phyloP scores from a whole-genome alignment of 2,888 invertebrate genomes.

The Synergus japonicus region DNA sequence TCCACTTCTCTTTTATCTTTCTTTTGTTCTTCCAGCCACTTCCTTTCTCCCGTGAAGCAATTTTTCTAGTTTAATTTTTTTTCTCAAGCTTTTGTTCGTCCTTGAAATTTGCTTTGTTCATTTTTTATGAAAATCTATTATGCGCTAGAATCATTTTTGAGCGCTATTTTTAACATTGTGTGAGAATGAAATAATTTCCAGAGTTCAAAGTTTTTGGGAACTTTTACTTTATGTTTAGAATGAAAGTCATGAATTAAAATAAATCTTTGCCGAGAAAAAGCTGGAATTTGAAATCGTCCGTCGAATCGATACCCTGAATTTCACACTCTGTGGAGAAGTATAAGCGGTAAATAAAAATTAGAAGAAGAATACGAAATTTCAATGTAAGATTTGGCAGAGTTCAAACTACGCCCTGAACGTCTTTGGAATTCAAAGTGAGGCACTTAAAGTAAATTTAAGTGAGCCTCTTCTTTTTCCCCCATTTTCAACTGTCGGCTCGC shows the following conservation, averaged over 20 bases:
- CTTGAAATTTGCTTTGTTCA: not conserved
- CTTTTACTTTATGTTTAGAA: no score
- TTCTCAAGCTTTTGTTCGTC: not conserved
- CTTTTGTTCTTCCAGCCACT: not conserved
- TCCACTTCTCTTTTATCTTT: slow-evolving; percentile 26
- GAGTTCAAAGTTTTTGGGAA: no score
- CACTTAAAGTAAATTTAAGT: slow-evolving; percentile 52
- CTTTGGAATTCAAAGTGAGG: slow-evolving; percentile 25
- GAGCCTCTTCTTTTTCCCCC: slow-evolving; percentile 37
- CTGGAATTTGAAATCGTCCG: no score
- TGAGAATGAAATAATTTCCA: no score
- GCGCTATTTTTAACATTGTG: no score
- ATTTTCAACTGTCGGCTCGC: slow-evolving; percentile 39
- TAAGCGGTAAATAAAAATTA: slow-evolving; percentile 15
- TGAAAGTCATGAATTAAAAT: no score
- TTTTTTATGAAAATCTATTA: not conserved
- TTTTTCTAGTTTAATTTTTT: not conserved
- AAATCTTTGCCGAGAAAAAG: no score
- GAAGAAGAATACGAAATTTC: not conserved
- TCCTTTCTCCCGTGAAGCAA: not conserved
- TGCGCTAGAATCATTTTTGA: no score
- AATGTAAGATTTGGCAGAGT: slow-evolving; percentile 9
- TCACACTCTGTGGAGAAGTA: no score
- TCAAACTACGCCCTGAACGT: not conserved
- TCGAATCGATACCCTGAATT: no score